Conservation (phyloP, 1,140 invertebrate species). For the Formica selysi region DNA sequence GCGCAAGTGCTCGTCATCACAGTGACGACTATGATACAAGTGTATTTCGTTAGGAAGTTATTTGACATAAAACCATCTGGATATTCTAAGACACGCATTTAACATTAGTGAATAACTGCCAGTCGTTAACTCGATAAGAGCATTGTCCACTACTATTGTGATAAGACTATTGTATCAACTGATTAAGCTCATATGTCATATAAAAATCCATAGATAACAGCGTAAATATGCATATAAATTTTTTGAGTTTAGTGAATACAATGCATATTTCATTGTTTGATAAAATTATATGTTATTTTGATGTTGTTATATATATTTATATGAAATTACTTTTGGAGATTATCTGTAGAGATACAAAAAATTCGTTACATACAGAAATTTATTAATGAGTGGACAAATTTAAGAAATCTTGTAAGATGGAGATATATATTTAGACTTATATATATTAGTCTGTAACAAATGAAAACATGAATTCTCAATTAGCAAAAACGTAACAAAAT, state of each 20-base stretch:
- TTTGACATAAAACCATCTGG: conserved; percentile 92
- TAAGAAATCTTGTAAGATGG: background rate
- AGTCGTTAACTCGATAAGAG: background rate
- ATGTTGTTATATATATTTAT: conserved; percentile 18
- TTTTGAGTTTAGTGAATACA: background rate
- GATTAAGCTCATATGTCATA: background rate
- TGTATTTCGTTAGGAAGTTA: conserved; percentile 95
- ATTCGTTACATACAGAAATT: conserved; percentile 3
- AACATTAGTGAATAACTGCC: conserved; percentile 60
- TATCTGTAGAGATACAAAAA: background rate
- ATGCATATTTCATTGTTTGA: background rate
- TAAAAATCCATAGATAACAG: background rate
- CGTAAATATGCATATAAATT: background rate
- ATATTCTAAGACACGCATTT: conserved; percentile 88
- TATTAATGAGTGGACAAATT: background rate
- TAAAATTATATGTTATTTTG: background rate
- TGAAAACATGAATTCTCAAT: background rate
- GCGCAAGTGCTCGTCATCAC: conserved; percentile 94
- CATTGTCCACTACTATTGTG: conserved; percentile 15
- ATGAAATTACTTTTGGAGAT: background rate
- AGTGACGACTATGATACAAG: conserved; percentile 92
- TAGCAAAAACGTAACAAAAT: background rate
- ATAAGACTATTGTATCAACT: background rate
- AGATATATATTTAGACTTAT: background rate
- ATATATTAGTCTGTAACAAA: background rate